phyloP scores from a whole-genome alignment of 2,113 vertebrate genomes.

The Dunckerocampus dactyliophorus region DNA sequence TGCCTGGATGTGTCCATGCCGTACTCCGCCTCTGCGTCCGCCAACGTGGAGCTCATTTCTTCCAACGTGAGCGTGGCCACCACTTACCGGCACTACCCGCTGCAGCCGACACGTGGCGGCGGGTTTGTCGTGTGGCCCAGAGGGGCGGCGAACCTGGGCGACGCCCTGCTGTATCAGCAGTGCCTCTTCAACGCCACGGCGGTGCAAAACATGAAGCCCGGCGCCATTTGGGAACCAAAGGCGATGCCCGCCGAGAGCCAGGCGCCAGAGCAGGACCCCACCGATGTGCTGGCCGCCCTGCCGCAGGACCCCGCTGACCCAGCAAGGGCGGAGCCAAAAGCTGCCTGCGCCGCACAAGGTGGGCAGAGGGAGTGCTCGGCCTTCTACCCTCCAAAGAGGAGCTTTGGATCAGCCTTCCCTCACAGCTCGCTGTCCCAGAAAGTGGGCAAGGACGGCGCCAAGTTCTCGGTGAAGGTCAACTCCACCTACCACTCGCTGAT shows the following conservation, averaged over 20 bases:
- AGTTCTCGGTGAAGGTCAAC: constrained; percentile 79
- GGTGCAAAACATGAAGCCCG: constrained; percentile 85
- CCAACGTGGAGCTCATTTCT: constrained; percentile 91
- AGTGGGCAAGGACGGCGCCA: constrained; percentile 75
- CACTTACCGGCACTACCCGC: constrained; percentile 90
- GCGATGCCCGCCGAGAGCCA: constrained; percentile 69
- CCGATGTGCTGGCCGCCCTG: constrained; percentile 67
- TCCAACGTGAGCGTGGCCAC: constrained; percentile 94
- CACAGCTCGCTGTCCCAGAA: constrained; percentile 50
- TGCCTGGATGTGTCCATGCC: constrained; percentile 89
- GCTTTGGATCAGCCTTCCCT: constrained; percentile 77
- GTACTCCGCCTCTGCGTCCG: constrained; percentile 74
- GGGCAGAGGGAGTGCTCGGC: constrained; percentile 83
- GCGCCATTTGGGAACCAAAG: constrained; percentile 82
- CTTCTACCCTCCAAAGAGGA: constrained; percentile 85
- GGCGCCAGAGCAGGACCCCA: constrained; percentile 65
- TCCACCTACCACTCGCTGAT: constrained; percentile 81
- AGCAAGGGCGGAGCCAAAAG: constrained; percentile 64
- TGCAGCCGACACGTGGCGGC: constrained; percentile 63
- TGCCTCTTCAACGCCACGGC: constrained; percentile 86
- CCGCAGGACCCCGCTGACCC: constrained; percentile 36
- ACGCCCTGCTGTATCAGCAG: constrained; percentile 91
- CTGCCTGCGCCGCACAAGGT: constrained; percentile 61
- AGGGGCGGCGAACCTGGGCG: constrained; percentile 76
- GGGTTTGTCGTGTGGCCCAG: constrained; percentile 92